phyloP scores from a whole-genome alignment of 1,140 invertebrate genomes.

The Drosophila nikananu region DNA sequence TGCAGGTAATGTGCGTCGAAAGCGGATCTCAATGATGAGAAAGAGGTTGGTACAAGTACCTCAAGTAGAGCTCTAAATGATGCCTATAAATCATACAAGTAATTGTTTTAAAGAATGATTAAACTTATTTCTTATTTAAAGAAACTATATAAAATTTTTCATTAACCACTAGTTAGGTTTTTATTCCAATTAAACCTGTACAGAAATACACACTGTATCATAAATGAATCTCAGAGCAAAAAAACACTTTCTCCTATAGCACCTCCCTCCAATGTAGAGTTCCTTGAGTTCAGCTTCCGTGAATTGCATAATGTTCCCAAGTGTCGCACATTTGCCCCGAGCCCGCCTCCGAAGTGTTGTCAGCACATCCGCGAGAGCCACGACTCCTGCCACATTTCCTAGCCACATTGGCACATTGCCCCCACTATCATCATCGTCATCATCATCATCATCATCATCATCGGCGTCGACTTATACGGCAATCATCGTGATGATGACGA shows the following conservation, averaged over 20 bases:
- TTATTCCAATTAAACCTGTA: too few species aligned
- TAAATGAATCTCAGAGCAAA: neutral
- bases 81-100: neutral
- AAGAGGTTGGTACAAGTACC: neutral
- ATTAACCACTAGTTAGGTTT: neutral
- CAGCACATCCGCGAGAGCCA: slow-evolving; percentile 18
- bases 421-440: slow-evolving; percentile 11
- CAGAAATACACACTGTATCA: neutral
- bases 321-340: slow-evolving; percentile 28
- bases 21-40: neutral
- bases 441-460: slow-evolving; percentile 12
- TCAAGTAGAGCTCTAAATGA: neutral
- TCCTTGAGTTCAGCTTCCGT: neutral
- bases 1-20: slow-evolving; percentile 6
- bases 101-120: neutral
- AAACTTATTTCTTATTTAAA: neutral
- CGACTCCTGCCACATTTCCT: slow-evolving; percentile 32
- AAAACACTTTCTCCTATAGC: neutral
- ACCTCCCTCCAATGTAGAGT: neutral
- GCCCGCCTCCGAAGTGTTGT: slow-evolving; percentile 30
- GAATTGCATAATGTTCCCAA: slow-evolving; percentile 30
- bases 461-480: slow-evolving; percentile 4
- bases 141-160: neutral
- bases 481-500: slow-evolving; percentile 33
- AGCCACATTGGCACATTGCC: slow-evolving; percentile 15